A percentile compares a stretch with the other conserved stretches of the same genome.
phyloP scores from a whole-genome alignment of 92 coral and sea anemone genomes.

The Pocillopora grandis region DNA sequence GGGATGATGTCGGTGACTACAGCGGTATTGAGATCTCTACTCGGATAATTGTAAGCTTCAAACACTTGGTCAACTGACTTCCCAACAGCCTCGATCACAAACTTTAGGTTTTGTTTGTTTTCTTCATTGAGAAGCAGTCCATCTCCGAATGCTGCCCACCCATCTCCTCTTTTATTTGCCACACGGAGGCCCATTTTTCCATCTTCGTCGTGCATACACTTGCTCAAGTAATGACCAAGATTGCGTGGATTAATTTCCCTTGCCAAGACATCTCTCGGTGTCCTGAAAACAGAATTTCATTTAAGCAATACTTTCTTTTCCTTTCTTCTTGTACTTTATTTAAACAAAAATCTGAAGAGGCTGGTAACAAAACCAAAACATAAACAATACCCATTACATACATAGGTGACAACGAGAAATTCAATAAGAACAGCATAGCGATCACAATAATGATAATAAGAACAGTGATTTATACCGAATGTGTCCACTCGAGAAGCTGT shows the following conservation, averaged over 20 bases:
- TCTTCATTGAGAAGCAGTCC: constrained; percentile 55
- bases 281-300: constrained; percentile 25
- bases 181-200: constrained; percentile 71
- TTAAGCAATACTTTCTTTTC: too few species aligned
- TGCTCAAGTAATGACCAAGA: constrained; percentile 61
- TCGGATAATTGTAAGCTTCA: constrained; percentile 47
- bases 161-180: constrained; percentile 63
- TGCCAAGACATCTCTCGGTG: constrained; percentile 64
- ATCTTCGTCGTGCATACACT: constrained; percentile 88
- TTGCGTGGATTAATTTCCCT: constrained; percentile 21
- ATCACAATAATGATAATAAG: too few species aligned
- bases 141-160: constrained; percentile 80
- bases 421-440: too few species aligned
- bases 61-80: constrained; percentile 59
- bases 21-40: background rate
- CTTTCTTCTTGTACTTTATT: too few species aligned
- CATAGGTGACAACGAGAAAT: too few species aligned
- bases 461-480: constrained; percentile 32
- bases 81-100: constrained; percentile 53
- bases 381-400: too few species aligned
- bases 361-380: too few species aligned
- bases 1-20: constrained; percentile 57
- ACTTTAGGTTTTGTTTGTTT: constrained; percentile 34
- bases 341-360: too few species aligned
- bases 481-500: constrained; percentile 74